These are phyloP conservation scores for Heterotis niloticus DNA, from an alignment of 2,113 vertebrate genomes.

Conservation along the genomic window DNA sequence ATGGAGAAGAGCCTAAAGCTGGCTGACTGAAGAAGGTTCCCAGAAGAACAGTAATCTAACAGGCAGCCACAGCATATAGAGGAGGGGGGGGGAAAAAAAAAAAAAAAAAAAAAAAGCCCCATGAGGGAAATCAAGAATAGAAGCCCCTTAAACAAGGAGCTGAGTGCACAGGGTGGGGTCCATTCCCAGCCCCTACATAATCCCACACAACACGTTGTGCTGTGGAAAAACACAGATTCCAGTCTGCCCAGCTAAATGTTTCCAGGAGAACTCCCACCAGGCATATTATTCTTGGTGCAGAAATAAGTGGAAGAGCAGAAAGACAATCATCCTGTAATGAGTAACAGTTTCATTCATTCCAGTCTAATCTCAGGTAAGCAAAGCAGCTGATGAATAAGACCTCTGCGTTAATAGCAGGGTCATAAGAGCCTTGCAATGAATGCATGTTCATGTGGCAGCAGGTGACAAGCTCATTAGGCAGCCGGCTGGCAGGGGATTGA, in stretches of 20 bases:
- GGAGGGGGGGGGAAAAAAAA: constrained; percentile 41
- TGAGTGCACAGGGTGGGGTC: constrained; percentile 35
- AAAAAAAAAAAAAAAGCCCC: constrained; percentile 60
- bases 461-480: neutral
- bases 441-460: neutral
- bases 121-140: constrained; percentile 60
- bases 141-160: constrained; percentile 42
- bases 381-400: neutral
- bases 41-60: neutral
- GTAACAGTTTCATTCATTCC: constrained; percentile 23
- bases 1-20: neutral
- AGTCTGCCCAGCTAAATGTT: constrained; percentile 12
- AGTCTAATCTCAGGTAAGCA: neutral
- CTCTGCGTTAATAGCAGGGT: neutral
- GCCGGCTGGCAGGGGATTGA: neutral
- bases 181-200: constrained; percentile 40
- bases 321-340: constrained; percentile 47
- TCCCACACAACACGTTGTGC: constrained; percentile 34
- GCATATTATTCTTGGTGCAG: constrained; percentile 40
- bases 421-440: neutral
- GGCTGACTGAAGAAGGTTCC: neutral
- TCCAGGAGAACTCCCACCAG: constrained; percentile 49
- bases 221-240: constrained; percentile 17
- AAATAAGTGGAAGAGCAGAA: constrained; percentile 34
- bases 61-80: neutral